These are phyloP conservation scores for Ceyx melanurus DNA, from an alignment of 2,113 vertebrate species.

Conservation along the genomic window DNA sequence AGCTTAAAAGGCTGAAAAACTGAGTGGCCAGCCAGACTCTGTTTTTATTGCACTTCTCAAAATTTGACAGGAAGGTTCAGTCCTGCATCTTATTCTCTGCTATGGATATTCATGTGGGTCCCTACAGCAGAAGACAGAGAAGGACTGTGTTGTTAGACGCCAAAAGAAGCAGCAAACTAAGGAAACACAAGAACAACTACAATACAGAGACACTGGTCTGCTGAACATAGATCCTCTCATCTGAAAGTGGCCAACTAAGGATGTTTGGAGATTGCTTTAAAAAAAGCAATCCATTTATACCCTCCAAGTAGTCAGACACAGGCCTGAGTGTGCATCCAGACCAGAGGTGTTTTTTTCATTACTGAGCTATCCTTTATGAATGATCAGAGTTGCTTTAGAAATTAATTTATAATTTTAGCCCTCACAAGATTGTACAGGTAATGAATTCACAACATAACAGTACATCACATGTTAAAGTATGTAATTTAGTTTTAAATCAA, in stretches of 20 bases:
- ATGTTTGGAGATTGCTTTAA: background rate
- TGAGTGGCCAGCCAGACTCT: background rate
- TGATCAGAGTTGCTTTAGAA: background rate
- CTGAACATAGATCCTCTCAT: background rate
- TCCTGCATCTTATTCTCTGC: background rate
- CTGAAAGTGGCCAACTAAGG: background rate
- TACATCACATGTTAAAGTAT: background rate
- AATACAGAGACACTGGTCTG: background rate
- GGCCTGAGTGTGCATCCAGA: background rate
- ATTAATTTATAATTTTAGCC: background rate
- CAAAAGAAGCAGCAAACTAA: background rate
- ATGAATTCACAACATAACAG: background rate
- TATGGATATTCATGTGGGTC: background rate
- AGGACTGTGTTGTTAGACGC: background rate
- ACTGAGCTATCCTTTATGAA: background rate
- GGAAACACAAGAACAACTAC: background rate
- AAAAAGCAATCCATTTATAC: background rate
- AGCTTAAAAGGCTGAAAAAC: background rate
- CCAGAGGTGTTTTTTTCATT: background rate
- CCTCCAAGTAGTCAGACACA: background rate
- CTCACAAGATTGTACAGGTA: background rate
- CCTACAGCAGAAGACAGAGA: background rate
- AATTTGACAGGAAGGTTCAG: background rate
- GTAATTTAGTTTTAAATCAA: constrained; percentile 21
- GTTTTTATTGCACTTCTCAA: background rate